These are phyloP conservation scores for Drosophila navojoa DNA, from an alignment of 1,140 invertebrate species.

Conservation along the genomic window DNA sequence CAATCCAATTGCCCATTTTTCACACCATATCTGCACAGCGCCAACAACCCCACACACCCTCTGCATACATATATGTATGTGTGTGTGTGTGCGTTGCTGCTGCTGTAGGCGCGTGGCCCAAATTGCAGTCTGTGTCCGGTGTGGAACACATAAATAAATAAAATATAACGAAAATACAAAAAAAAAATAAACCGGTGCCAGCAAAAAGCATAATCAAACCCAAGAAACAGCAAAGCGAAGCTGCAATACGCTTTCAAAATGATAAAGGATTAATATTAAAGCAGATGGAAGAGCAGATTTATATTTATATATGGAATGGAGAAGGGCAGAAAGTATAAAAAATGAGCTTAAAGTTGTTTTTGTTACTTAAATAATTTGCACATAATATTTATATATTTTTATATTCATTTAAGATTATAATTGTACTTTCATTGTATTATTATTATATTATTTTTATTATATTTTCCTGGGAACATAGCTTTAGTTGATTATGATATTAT, in stretches of 20 bases:
- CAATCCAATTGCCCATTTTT: conserved; percentile 75
- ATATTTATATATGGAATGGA: too few species aligned
- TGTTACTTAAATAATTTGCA: too few species aligned
- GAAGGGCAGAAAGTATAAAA: too few species aligned
- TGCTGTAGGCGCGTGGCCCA: conserved; percentile 72
- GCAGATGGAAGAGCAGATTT: too few species aligned
- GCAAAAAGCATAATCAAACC: conserved; percentile 33
- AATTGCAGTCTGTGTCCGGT: conserved; percentile 72
- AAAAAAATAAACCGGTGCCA: conserved; percentile 44
- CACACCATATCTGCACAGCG: conserved; percentile 57
- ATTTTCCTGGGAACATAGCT: too few species aligned
- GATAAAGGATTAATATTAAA: background rate
- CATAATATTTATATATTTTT: too few species aligned
- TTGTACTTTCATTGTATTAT: too few species aligned
- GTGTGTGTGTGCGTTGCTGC: conserved; percentile 17
- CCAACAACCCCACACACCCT: background rate
- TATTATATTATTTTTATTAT: too few species aligned
- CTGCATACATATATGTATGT: background rate
- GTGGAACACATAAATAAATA: conserved; percentile 44
- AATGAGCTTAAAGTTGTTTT: too few species aligned
- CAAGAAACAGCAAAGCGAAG: conserved; percentile 27
- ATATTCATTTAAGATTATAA: too few species aligned
- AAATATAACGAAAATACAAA: background rate
- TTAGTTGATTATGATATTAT: too few species aligned
- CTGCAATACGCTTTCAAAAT: conserved; percentile 15